Evolutionary conservation across 1,140 invertebrate genomes (phyloP), one percentile per base, ranked within the genome.

Genomic region (Lysiphlebus fabarum): DNA sequence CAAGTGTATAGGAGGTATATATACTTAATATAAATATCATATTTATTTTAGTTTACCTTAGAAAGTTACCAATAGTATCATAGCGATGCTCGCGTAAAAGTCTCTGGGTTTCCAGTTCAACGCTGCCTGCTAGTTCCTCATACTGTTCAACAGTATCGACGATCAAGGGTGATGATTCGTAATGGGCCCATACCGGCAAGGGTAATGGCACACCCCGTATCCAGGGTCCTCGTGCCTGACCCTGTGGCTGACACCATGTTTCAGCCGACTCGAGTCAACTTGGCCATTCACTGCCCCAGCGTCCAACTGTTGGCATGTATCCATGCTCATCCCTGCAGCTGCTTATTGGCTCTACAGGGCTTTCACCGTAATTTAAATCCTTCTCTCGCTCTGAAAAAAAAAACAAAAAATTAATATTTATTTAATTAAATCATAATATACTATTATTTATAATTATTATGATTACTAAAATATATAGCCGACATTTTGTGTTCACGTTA

Each of bases 211-310:
- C 73, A 74, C 72, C 75, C 66, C 70, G 77, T 71, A 75, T 78
- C 77, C 67, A 80, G 69, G 78, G 76, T 56, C 77, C 77, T 65
- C 77, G 76, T 69, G 77, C 77, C 72, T 78, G 76, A 56, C 77
- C 74, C 77, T 79, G 75, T 74, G 80, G 76, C 73, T 79, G 82
- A 75, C 82, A 77, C 71, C 73, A 75, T 69, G 73, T 70, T 60
- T 77, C 79, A 80, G 78, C 80, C 82, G 82, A 75, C 79, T 78
- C 87, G 90, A 93, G 90, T 92, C 90, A 93, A 92, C 91, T 93
- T 81, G 90, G 90, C 90, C 90, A 93, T 79, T 93, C 90, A 76
- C 85, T 86, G 76, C 90, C 90, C 90, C 90, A 92, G 63, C 90
- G 87, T 71, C 89, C 89, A 71, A 91, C 88, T 67, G 86, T 84